Evolutionary conservation across 2,888 invertebrate species (phyloP), one percentile per base, ranked within the genome.

Genomic region (Pristionchus fissidentatus): DNA sequence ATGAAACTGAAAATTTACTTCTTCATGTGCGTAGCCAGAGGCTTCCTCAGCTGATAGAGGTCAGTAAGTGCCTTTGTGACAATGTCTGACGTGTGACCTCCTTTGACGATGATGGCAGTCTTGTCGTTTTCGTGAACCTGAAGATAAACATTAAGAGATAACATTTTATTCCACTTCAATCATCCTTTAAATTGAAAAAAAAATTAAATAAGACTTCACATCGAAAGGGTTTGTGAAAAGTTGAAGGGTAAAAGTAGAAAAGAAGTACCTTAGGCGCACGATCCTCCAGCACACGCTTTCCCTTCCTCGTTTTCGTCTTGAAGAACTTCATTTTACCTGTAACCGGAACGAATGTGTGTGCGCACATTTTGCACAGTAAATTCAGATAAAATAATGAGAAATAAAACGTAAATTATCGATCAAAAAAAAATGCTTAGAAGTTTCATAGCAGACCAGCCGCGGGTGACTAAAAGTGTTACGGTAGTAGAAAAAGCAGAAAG

Each of bases 51-150:
- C 73, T 85, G 83, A 83, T 89, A 90, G 38, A 91, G 82, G 84
- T 98, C 97, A 93, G 96, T 97, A 92, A 97, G 94, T 55, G 95
- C 94, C 85, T 95, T 94, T 84, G 85, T 95, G 95, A 90, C 95
- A 94, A 92, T 90, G 78, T 93, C 92, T 84, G 93, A 93, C 2
- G 93, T 93, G 85, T 96, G 96, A 2, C 95, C 95, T 32, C 97
- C 98, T 26, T 79, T 79, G 55, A 79, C 79, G 26, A 79, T 35
- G 29, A 79, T 55, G 15, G 55, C 79, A 15, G 52, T 79, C 38
- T 79, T 79, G 57, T 79, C 79, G 35, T 79, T 79, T n/a, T 79
- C 79, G 26, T 55, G 52, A 29, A 77, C 77, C 38, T 77, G 13
- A 49, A 38, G 5, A 19, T 19, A n/a, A n/a, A n/a, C n/a, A n/a